Percentiles rank a stretch among this genome's conserved stretches.
phyloP scores from a whole-genome alignment of 1,140 invertebrate genomes.

The Drepana arcuata region DNA sequence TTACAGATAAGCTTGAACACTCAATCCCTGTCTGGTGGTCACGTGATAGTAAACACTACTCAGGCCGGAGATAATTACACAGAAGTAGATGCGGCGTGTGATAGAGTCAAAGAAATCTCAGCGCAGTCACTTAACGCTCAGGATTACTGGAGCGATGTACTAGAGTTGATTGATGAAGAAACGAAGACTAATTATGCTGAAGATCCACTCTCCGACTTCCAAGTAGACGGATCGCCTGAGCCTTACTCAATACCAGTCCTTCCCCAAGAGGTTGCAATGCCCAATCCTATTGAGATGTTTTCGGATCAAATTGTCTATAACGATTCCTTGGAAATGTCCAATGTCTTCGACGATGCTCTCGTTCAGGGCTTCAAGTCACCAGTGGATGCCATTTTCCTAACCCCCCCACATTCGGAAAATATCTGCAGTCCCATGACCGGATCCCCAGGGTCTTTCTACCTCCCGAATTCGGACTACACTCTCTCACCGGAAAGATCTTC shows the following conservation, averaged over 20 bases:
- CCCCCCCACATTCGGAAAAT: conserved; percentile 42
- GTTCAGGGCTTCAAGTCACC: not conserved
- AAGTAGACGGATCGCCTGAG: conserved; percentile 1
- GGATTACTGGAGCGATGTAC: conserved; percentile 20
- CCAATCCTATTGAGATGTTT: conserved; percentile 25
- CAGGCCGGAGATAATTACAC: conserved; percentile 15
- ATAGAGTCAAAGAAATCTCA: conserved; percentile 27
- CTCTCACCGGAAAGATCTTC: conserved; percentile 34
- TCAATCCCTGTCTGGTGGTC: conserved; percentile 40
- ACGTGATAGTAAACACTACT: conserved; percentile 33
- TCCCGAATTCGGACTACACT: conserved; percentile 22
- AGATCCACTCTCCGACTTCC: conserved; percentile 8
- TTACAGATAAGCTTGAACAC: conserved; percentile 43
- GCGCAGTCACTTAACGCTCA: conserved; percentile 24
- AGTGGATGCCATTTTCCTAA: conserved; percentile 20
- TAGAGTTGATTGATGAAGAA: conserved; percentile 26
- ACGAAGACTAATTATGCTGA: conserved; percentile 2
- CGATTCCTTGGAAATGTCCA: conserved; percentile 6
- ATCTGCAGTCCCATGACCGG: conserved; percentile 36
- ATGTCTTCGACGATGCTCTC: not conserved
- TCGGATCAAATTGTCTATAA: conserved; percentile 5
- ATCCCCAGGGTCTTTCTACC: conserved; percentile 21
- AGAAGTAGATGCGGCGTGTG: conserved; percentile 25
- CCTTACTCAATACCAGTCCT: not conserved
- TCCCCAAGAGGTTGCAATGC: conserved; percentile 1